Base-by-base conservation (phyloP, 2,888 invertebrate species). In the Drosophila multiciliata region DNA sequence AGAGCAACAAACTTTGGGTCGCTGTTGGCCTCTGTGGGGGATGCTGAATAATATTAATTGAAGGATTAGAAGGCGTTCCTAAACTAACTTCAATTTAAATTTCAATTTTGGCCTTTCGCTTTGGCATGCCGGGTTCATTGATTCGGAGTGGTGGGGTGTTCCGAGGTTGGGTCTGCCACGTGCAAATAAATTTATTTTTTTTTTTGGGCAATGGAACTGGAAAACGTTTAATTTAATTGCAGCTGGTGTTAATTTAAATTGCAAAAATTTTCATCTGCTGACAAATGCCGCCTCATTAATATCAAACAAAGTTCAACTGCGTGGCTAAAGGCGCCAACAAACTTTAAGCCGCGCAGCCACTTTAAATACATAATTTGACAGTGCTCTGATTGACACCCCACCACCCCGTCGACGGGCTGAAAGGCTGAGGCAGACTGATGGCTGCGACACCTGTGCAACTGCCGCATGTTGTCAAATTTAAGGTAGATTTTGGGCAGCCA, bases 31-130 rank as follows among this genome's bases (percentile, higher is more conserved):
- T 52, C 20, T 15, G 1, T 52, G n/a, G 1, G 20, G 32, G 59
- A 61, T 60, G 75, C 75, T 82, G 80, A 82, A 79, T 84, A 87
- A 88, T 87, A 87, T 87, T 87, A 87, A 87, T 87, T 87, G 87
- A 88, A 84, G 87, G 89, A 88, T 87, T 87, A 88, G 66, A 82
- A 80, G 84, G 73, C 78, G 80, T 68, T 84, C 67, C 55, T 67
- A 59, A 84, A 80, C 84, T 78, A 79, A 87, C 78, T 88, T 88
- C 84, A 86, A 87, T 87, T 80, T 83, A 83, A 88, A 88, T 88
- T 88, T 82, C 75, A 83, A 83, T 84, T 87, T 88, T 66, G 52
- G 62, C 20, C 8, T 50, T 45, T n/a, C 36, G 29, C 40, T 55
- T 66, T 38, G n/a, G 20, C n/a, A 4, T 38, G 15, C 23, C 15